These are phyloP conservation scores for Drosophila mayri DNA, from an alignment of 1,140 invertebrate genomes.

Conservation along the genomic window DNA sequence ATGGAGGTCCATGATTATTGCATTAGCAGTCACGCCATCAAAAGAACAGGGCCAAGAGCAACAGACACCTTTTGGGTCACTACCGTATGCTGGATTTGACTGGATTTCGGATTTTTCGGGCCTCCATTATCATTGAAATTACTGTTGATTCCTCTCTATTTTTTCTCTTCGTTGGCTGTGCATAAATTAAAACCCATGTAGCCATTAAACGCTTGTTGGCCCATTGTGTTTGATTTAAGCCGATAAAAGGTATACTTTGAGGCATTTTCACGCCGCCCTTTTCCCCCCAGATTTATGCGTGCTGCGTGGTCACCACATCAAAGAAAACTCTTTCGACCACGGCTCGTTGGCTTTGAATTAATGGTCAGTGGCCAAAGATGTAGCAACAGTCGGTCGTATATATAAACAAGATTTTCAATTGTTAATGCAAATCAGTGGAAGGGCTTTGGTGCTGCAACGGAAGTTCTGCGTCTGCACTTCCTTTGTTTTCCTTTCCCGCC, in stretches of 20 bases:
- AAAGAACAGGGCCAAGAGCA: conserved; percentile 20
- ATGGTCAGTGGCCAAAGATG: conserved; percentile 42
- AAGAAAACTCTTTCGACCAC: conserved; percentile 59
- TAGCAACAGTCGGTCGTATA: conserved; percentile 32
- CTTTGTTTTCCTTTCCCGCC: conserved; percentile 27
- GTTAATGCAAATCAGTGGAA: conserved; percentile 61
- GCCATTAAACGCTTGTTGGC: conserved; percentile 74
- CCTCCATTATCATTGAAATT: conserved; percentile 73
- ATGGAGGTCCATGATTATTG: conserved; percentile 62
- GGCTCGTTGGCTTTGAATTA: conserved; percentile 72
- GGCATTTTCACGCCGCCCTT: conserved; percentile 72
- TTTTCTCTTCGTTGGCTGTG: conserved; percentile 23
- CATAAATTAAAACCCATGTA: conserved; percentile 82
- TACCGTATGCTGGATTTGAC: conserved; percentile 42
- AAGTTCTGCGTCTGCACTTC: conserved; percentile 60
- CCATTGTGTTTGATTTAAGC: conserved; percentile 79
- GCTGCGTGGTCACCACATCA: conserved; percentile 71
- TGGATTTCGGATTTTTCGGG: conserved; percentile 33
- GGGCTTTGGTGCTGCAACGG: conserved; percentile 21
- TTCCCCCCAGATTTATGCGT: conserved; percentile 59
- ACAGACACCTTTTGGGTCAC: conserved; percentile 67
- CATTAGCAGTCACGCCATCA: conserved; percentile 51
- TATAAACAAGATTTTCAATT: conserved; percentile 57
- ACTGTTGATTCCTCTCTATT: conserved; percentile 30
- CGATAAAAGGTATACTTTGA: conserved; percentile 77